A percentile compares a stretch with the other conserved stretches of the same genome.
Evolutionary conservation across 2,888 invertebrate species (phyloP).

Genomic region (Deilephila elpenor): DNA sequence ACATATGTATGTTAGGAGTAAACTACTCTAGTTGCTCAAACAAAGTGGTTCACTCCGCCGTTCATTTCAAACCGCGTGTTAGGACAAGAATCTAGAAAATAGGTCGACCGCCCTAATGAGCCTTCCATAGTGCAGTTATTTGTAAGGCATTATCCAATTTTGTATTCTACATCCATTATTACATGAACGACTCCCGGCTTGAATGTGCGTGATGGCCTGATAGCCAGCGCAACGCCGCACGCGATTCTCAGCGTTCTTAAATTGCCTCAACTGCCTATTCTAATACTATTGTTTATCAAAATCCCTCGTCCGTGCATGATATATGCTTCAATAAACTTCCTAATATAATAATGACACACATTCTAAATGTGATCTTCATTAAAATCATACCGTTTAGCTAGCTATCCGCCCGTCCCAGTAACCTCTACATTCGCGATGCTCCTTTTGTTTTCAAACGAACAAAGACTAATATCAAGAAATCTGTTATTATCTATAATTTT

Average conservation of each 20-base stretch:
- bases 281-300: constrained; percentile 49
- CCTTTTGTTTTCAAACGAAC: constrained; percentile 57
- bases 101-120: constrained; percentile 57
- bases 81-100: constrained; percentile 48
- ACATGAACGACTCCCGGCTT: constrained; percentile 58
- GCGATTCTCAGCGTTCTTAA: constrained; percentile 51
- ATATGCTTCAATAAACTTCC: constrained; percentile 43
- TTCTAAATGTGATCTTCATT: constrained; percentile 49
- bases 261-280: constrained; percentile 37
- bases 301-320: constrained; percentile 34
- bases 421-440: constrained; percentile 59
- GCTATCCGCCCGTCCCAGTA: constrained; percentile 59
- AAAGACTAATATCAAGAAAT: constrained; percentile 49
- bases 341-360: constrained; percentile 57
- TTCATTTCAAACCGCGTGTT: constrained; percentile 22
- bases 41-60: not conserved
- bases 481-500: constrained; percentile 45
- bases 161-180: constrained; percentile 64
- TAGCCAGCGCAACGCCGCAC: constrained; percentile 58
- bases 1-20: not conserved
- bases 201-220: constrained; percentile 63
- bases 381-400: constrained; percentile 51
- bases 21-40: not conserved
- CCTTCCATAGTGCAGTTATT: constrained; percentile 56
- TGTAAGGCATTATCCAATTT: constrained; percentile 74